phyloP scores from a whole-genome alignment of 2,113 vertebrate species.

The Glareola pratincola region DNA sequence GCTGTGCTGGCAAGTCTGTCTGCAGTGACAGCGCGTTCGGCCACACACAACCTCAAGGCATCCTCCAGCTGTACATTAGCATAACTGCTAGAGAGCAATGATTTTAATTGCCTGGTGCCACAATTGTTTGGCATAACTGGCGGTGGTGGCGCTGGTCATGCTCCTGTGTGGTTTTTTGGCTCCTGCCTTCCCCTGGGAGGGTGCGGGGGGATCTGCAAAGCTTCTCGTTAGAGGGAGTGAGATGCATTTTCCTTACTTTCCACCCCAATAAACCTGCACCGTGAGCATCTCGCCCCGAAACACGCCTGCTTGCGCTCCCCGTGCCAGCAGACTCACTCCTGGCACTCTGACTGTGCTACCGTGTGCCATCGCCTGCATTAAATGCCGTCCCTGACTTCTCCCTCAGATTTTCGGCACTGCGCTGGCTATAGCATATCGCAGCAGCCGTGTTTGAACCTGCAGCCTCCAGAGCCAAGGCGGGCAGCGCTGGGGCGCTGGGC shows the following conservation, averaged over 20 bases:
- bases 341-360: neutral
- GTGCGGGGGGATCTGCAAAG: neutral
- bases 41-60: neutral
- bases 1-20: neutral
- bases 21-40: neutral
- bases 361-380: accelerated
- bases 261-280: neutral
- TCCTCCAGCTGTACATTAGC: neutral
- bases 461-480: neutral
- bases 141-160: neutral
- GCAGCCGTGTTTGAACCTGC: accelerated
- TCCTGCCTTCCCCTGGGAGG: neutral
- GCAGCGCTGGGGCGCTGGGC: neutral
- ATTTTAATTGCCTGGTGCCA: neutral
- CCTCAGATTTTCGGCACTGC: neutral
- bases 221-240: neutral
- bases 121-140: neutral
- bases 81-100: neutral
- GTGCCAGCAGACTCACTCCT: neutral
- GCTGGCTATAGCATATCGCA: neutral
- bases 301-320: neutral
- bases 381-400: neutral
- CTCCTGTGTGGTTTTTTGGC: neutral
- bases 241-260: neutral
- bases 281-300: accelerated